A percentile compares a stretch with the other conserved stretches of the same genome.
Evolutionary conservation across 2,888 invertebrate genomes (phyloP).

Genomic region (Drosophila nigricruria): DNA sequence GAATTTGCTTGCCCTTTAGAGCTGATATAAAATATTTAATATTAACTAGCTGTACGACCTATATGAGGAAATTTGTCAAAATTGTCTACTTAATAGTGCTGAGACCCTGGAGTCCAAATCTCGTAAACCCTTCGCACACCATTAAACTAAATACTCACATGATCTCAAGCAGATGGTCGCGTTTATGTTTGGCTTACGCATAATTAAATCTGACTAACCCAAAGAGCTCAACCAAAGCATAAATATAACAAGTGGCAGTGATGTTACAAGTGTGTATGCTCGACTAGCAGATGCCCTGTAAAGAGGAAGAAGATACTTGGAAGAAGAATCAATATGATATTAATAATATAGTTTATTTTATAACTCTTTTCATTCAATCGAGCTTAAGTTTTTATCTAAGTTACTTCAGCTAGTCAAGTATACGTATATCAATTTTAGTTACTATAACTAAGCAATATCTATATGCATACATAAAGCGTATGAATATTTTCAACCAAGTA

Average conservation of each 20-base stretch:
- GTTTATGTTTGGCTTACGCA: conserved; percentile 45
- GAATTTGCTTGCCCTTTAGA: not conserved
- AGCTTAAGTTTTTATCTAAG: too few relatives aligned
- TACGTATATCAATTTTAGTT: not conserved
- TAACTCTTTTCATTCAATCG: too few relatives aligned
- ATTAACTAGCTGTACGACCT: conserved; percentile 1
- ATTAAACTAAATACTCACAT: conserved; percentile 53
- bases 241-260: conserved; percentile 6
- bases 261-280: not conserved
- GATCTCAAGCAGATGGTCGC: conserved; percentile 41
- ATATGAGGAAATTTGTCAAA: conserved; percentile 11
- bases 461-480: too few relatives aligned
- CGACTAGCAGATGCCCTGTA: conserved; percentile 7
- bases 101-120: not conserved
- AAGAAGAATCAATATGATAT: not conserved
- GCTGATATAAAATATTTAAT: conserved; percentile 2
- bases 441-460: too few relatives aligned
- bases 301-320: not conserved
- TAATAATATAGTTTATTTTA: too few relatives aligned
- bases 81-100: conserved; percentile 5
- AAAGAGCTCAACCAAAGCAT: conserved; percentile 12
- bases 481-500: too few relatives aligned
- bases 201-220: conserved; percentile 46
- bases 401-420: not conserved
- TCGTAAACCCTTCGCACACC: conserved; percentile 35